Evolutionary conservation across 2,113 vertebrate genomes (phyloP).

Genomic region (Zingel zingel): DNA sequence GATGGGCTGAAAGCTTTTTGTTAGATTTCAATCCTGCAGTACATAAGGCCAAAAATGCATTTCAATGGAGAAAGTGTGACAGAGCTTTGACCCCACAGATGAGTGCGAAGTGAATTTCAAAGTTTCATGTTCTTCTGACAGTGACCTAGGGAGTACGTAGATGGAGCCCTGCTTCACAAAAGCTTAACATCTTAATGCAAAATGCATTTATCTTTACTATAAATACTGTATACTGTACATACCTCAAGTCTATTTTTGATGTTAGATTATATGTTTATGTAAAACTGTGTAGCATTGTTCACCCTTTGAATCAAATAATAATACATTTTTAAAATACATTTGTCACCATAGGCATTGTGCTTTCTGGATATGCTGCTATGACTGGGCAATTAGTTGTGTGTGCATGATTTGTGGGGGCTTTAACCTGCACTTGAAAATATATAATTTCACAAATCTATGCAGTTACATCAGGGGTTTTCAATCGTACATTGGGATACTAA

Average conservation of each 20-base stretch:
- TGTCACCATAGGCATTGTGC: neutral
- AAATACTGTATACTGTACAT: neutral
- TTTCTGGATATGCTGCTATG: neutral
- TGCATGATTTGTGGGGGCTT: neutral
- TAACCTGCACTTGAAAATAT: neutral
- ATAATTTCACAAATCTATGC: neutral
- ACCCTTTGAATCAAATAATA: neutral
- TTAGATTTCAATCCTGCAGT: conserved; percentile 75
- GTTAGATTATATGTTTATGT: neutral
- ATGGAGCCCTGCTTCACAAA: conserved; percentile 14
- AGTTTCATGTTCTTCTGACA: conserved; percentile 47
- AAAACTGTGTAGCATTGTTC: neutral
- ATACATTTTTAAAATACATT: too few relatives aligned
- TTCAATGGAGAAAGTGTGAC: conserved; percentile 72
- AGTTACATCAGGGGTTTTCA: neutral
- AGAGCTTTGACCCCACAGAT: conserved; percentile 69
- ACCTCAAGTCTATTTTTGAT: neutral
- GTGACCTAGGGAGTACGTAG: conserved; percentile 6
- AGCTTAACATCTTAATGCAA: conserved; percentile 31
- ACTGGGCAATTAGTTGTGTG: neutral
- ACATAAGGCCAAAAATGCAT: conserved; percentile 72
- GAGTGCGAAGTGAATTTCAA: conserved; percentile 60
- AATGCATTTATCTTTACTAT: neutral
- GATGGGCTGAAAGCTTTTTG: conserved; percentile 77
- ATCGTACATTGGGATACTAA: neutral